These are phyloP conservation scores for Molossus alvarezi DNA, from an alignment of 2,797 vertebrate genomes.

Conservation along the genomic window DNA sequence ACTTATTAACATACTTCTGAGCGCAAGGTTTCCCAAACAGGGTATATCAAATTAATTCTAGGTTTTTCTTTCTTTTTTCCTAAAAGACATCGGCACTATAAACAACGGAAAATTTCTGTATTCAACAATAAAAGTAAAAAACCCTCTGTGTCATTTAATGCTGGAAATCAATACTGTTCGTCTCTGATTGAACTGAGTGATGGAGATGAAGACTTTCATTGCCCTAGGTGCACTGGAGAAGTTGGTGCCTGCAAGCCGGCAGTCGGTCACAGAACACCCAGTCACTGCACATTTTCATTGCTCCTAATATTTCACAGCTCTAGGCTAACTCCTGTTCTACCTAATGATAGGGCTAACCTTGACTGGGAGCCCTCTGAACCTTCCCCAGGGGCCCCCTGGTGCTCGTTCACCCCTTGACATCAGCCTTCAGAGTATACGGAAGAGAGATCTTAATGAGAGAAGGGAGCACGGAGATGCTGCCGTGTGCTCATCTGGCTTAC, in stretches of 20 bases:
- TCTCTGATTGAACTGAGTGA: conserved; percentile 61
- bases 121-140: conserved; percentile 49
- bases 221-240: conserved; percentile 67
- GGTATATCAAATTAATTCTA: conserved; percentile 1
- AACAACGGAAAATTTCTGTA: conserved; percentile 62
- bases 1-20: conserved; percentile 7
- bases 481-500: background rate
- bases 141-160: conserved; percentile 70
- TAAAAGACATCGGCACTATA: background rate
- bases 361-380: conserved; percentile 67
- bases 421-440: conserved; percentile 62
- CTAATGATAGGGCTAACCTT: conserved; percentile 71
- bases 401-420: conserved; percentile 58
- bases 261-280: conserved; percentile 54
- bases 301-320: conserved; percentile 71
- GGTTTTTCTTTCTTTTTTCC: background rate
- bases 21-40: background rate
- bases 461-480: background rate
- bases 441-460: conserved; percentile 69
- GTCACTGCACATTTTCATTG: conserved; percentile 70
- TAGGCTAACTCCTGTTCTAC: conserved; percentile 68
- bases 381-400: background rate
- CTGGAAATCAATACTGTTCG: conserved; percentile 69
- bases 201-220: conserved; percentile 73
- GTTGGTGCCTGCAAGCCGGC: background rate